Evolutionary conservation across 2,888 invertebrate species (phyloP), one percentile per base, ranked within the genome.

Genomic region (Rutpela maculata): DNA sequence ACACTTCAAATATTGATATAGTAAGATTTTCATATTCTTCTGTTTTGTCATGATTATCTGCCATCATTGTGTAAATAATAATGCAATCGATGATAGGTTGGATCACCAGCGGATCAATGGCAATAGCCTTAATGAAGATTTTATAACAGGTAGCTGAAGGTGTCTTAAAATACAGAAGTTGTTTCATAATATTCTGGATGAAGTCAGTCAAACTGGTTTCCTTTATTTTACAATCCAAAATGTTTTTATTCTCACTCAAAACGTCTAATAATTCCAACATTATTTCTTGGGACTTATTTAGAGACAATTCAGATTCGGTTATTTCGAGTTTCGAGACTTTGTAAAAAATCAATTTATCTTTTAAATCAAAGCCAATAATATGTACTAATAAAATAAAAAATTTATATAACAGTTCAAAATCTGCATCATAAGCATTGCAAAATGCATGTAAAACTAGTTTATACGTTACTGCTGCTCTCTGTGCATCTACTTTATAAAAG

Each of bases 31-130:
- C 85, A 80, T 89, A 89, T 38, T 82, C 76, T 15, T 81, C 76
- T 22, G 67, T 57, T 12, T 77, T 57, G 10, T 81, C 76, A 35
- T 78, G 68, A 60, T 86, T 85, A 69, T 87, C 80, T 38, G 76
- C 76, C 55, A 85, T 77, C 83, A 89, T 84, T 10, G 86, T 74
- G 79, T 85, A 88, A 38, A 82, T 72, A 43, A 89, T 69, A 56
- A 89, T 80, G 63, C 84, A 81, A 69, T 83, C 84, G 10, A 86
- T 82, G 56, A 85, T 75, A 22, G 84, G 80, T 77, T 88, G 88
- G 63, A 88, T 82, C 22, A 87, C 81, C 56, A 89, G 77, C n/a
- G 89, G 90, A 84, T 88, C 85, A 35, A 89, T 85, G 43, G 81
- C 75, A 35, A 88, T 85, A 35, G 84, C 80, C 73, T 80, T 83